Evolutionary conservation across 2,797 vertebrate genomes (phyloP).

Genomic region (Anas flavirostris): DNA sequence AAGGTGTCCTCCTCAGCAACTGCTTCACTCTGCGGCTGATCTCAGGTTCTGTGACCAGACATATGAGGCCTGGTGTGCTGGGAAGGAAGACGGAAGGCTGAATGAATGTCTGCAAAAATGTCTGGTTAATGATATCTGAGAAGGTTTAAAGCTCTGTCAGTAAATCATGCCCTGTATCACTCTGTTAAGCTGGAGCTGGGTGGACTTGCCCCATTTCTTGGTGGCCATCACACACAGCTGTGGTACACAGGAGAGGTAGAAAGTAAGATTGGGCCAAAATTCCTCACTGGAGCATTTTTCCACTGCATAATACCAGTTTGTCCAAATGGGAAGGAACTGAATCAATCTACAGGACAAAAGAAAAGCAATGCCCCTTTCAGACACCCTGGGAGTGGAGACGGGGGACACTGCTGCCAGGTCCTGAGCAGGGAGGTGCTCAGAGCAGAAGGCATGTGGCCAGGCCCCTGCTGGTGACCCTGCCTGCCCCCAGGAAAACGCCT

Average conservation of each 20-base stretch:
- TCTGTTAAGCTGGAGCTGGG: background rate
- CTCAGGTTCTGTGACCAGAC: background rate
- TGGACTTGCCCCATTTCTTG: background rate
- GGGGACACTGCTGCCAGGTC: background rate
- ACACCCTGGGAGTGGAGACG: background rate
- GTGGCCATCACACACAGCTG: background rate
- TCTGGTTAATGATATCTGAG: background rate
- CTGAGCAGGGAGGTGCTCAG: rapidly evolving
- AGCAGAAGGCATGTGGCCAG: rapidly evolving
- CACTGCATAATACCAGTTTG: background rate
- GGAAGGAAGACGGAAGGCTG: background rate
- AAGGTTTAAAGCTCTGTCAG: background rate
- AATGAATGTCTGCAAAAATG: background rate
- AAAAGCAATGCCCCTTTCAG: background rate
- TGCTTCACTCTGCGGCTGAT: background rate
- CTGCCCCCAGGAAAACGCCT: background rate
- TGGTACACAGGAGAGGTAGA: background rate
- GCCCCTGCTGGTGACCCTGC: background rate
- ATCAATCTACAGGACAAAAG: background rate
- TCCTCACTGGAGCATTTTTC: rapidly evolving
- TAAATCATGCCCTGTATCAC: background rate
- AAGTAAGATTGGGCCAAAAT: background rate
- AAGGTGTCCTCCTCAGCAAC: background rate
- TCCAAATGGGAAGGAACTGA: background rate
- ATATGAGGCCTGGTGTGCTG: rapidly evolving